Percentiles rank a stretch among this genome's conserved stretches.
Evolutionary conservation across 2,797 vertebrate species (phyloP).

Genomic region (Spondyliosoma cantharus): DNA sequence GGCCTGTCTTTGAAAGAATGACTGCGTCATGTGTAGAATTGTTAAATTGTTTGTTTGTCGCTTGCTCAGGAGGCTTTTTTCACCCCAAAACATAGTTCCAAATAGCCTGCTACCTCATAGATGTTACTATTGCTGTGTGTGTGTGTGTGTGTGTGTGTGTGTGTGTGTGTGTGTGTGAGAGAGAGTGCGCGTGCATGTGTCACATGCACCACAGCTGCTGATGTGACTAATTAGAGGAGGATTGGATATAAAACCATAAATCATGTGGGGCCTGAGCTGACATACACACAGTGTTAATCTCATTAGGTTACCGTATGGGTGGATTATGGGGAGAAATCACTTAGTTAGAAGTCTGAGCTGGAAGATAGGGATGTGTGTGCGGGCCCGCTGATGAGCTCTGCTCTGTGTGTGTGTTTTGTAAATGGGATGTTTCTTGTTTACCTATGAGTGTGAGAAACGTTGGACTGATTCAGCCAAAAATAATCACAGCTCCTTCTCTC

Average conservation of each 20-base stretch:
- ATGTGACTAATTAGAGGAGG: slow-evolving; percentile 77
- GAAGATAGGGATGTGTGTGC: slow-evolving; percentile 51
- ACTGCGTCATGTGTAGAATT: slow-evolving; percentile 28
- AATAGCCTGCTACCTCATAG: slow-evolving; percentile 15
- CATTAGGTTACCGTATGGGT: slow-evolving; percentile 76
- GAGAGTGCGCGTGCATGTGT: slow-evolving; percentile 1
- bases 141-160: slow-evolving; percentile 22
- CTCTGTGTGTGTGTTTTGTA: slow-evolving; percentile 26
- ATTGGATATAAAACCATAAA: slow-evolving; percentile 81
- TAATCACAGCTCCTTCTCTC: slow-evolving; percentile 38
- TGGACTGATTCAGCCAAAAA: slow-evolving; percentile 9
- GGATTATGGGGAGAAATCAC: slow-evolving; percentile 79
- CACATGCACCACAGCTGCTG: slow-evolving; percentile 39
- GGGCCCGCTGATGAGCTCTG: slow-evolving; percentile 43
- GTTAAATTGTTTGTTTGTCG: slow-evolving; percentile 28
- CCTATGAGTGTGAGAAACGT: slow-evolving; percentile 19
- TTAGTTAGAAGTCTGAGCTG: slow-evolving; percentile 66
- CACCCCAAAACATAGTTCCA: slow-evolving; percentile 6
- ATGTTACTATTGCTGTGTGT: slow-evolving; percentile 28
- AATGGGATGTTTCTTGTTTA: slow-evolving; percentile 26
- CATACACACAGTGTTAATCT: slow-evolving; percentile 73
- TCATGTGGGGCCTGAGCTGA: slow-evolving; percentile 70
- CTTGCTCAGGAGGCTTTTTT: slow-evolving; percentile 5
- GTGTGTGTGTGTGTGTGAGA: slow-evolving; percentile 2
- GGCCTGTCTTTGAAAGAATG: slow-evolving; percentile 50